Evolutionary conservation across 1,140 invertebrate genomes (phyloP), one percentile per base, ranked within the genome.

Genomic region (Oreohelix idahoensis): DNA sequence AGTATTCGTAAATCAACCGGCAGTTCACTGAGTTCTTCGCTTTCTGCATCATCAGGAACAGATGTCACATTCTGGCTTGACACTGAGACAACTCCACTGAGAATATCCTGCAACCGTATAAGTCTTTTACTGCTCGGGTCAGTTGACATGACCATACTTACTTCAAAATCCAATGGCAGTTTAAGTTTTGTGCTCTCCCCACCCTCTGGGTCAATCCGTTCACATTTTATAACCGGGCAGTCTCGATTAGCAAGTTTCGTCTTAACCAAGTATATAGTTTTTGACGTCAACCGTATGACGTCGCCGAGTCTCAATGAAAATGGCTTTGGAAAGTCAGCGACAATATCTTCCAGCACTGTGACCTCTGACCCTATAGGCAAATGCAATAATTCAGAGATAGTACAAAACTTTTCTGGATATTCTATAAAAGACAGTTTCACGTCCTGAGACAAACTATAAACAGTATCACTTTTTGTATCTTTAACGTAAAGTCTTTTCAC

Each of bases 301-400:
- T 88, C 87, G 0, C 88, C 88, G 66, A 79, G 84, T 74, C 80
- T 84, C 45, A 89, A 79, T 32, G 83, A 87, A 53, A 88, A 86
- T 23, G 86, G 88, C 80, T 86, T 83, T 17, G 88, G 88, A 82
- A 86, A 87, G 76, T 89, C 88, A 0, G 85, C 83, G 29, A 84
- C 85, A 35, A 89, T 83, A 66, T 88, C 87, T 71, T 87, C 87
- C 35, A 87, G 69, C 0, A 89, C 83, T 80, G 81, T 84, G 17
- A 89, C 78, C 45, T 84, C 76, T 58, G 84, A 81, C 36, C 84
- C 84, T 1, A 83, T 26, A 35, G 83, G 83, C 11, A 84, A 78
- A 70, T 80, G 32, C 32, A 85, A 81, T 29, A 80, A 84, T 78
- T 84, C 84, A 26, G 75, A 84, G 79, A 86, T 78, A 35, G 49